These are phyloP conservation scores for Colinus virginianus DNA, from an alignment of 2,113 vertebrate species.

Conservation along the genomic window DNA sequence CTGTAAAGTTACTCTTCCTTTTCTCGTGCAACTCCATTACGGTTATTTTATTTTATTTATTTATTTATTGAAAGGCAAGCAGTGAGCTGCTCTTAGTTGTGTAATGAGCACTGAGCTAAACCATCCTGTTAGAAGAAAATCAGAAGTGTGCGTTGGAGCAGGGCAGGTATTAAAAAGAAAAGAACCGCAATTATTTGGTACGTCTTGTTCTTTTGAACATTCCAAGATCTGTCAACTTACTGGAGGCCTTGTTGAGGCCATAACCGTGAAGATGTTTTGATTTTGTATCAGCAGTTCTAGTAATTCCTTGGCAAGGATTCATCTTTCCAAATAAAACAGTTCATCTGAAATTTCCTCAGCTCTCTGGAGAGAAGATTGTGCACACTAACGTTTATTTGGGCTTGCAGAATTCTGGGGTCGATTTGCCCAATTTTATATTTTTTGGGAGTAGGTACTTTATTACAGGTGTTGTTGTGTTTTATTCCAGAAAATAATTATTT, in stretches of 20 bases:
- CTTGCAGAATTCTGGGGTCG: not conserved
- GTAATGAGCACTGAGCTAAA: conserved; percentile 26
- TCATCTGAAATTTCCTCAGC: not conserved
- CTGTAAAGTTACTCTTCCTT: conserved; percentile 1
- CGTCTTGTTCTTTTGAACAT: not conserved
- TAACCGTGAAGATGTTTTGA: not conserved
- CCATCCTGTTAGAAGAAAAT: conserved; percentile 21
- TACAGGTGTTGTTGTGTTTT: not conserved
- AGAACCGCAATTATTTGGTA: not conserved
- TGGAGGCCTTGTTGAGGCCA: not conserved
- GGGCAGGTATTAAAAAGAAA: not conserved
- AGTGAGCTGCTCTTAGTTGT: conserved; percentile 14
- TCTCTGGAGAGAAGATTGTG: not conserved
- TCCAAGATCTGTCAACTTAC: not conserved
- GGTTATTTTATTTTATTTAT: conserved; percentile 40
- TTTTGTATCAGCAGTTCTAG: not conserved
- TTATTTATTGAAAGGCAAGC: not conserved
- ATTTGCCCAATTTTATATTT: not conserved
- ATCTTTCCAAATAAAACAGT: not conserved
- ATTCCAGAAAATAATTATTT: not conserved
- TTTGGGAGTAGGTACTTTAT: not conserved
- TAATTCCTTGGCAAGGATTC: not conserved
- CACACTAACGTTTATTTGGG: not conserved
- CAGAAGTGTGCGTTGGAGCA: not conserved
- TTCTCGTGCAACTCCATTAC: not conserved